phyloP scores from a whole-genome alignment of 2,797 vertebrate genomes.

The Varecia variegata region DNA sequence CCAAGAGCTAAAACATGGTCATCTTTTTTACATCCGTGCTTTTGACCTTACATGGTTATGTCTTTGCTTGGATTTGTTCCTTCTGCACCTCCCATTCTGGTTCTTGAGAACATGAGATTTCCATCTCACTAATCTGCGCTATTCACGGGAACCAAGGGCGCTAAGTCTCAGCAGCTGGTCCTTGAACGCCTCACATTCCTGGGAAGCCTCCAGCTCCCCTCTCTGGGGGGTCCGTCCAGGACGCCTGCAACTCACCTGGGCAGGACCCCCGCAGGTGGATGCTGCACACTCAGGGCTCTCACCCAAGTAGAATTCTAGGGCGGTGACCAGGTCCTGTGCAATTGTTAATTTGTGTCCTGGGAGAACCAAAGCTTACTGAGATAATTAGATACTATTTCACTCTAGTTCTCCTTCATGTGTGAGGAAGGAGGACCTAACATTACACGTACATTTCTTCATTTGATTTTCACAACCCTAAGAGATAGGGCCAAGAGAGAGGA shows the following conservation, averaged over 20 bases:
- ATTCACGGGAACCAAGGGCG: neutral
- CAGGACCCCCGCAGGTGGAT: neutral
- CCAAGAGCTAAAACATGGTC: slow-evolving; percentile 34
- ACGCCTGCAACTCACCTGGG: neutral
- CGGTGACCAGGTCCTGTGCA: neutral
- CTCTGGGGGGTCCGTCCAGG: neutral
- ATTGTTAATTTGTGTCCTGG: neutral
- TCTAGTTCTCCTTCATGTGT: neutral
- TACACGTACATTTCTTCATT: neutral
- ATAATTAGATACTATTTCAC: neutral
- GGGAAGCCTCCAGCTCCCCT: neutral
- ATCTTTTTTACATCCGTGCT: slow-evolving; percentile 37
- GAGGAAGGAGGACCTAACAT: neutral
- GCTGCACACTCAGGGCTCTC: neutral
- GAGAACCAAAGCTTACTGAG: neutral
- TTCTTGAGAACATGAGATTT: neutral
- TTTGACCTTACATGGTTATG: slow-evolving; percentile 55
- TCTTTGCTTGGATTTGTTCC: slow-evolving; percentile 5
- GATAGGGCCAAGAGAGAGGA: neutral
- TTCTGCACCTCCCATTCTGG: neutral
- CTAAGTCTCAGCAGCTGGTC: neutral
- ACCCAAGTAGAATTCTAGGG: neutral
- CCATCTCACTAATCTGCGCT: neutral
- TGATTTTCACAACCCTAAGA: neutral
- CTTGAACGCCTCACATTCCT: neutral